Evolutionary conservation across 2,888 invertebrate species (phyloP), one percentile per base, ranked within the genome.

Genomic region (Trichogramma dendrolimi): DNA sequence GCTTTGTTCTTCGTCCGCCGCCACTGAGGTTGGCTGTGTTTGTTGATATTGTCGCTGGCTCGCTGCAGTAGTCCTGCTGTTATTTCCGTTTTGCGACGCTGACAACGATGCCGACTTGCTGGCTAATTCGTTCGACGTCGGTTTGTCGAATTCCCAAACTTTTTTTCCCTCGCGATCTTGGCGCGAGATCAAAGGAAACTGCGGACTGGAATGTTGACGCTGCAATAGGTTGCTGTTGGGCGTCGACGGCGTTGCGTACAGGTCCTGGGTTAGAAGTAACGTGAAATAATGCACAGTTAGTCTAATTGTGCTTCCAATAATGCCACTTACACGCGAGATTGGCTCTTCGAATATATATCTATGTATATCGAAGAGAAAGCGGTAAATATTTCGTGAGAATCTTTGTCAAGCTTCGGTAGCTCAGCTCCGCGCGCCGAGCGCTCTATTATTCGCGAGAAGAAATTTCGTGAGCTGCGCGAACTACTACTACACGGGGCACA

Each of bases 141-240:
- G 46, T 10, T 58, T 55, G 7, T 53, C 46, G 27, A 61, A 61
- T 11, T 63, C 58, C 65, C 65, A 66, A 42, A 58, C 43, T 51
- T 51, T 14, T 50, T 66, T 61, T 58, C 60, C 56, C 55, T 66
- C 61, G 11, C 38, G 8, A 38, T 27, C 27, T n/a, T 40, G 38
- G 42, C 10, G 14, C 27, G 51, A 47, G 54, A 55, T 48, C 53
- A 47, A 44, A 27, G 59, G 40, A 41, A 66, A 62, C n/a, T 66
- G 66, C 7, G 66, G 75, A 68, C 76, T 77, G 42, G 78, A 77
- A 61, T 73, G 70, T 63, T 78, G 77, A 10, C 77, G 73, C 60
- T 75, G 71, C 41, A 78, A 57, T 57, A 57, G 51, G 52, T 69
- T 63, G 46, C 48, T 46, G 8, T 43, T 62, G 11, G 49, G 38